Evolutionary conservation across 2,113 vertebrate species (phyloP).

Genomic region (Tetraodon nigroviridis): DNA sequence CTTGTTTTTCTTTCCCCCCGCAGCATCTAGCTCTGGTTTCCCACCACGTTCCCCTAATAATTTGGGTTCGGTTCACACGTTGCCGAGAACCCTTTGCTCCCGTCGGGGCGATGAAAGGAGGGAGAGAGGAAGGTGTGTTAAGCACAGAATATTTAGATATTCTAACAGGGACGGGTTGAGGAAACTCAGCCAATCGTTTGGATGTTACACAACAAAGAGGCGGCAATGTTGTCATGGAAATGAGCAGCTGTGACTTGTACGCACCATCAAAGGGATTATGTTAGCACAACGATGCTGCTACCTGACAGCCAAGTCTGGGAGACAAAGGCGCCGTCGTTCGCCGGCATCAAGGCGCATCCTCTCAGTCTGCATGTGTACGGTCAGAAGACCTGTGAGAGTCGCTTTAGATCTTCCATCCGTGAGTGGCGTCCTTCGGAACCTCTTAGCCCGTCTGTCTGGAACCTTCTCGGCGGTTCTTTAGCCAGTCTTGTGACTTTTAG

Average conservation of each 20-base stretch:
- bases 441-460: conserved; percentile 44
- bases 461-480: conserved; percentile 55
- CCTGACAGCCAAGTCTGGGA: conserved; percentile 30
- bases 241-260: conserved; percentile 23
- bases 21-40: conserved; percentile 40
- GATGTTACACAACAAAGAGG: conserved; percentile 31
- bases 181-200: conserved; percentile 28
- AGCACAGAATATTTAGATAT: too few relatives aligned
- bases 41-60: conserved; percentile 58
- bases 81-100: conserved; percentile 40
- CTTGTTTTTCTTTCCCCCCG: conserved; percentile 25
- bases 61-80: conserved; percentile 46
- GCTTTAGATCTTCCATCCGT: conserved; percentile 52
- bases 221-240: conserved; percentile 38
- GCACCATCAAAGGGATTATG: conserved; percentile 39
- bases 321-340: conserved; percentile 17
- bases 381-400: conserved; percentile 34
- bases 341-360: conserved; percentile 23
- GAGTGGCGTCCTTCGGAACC: conserved; percentile 41
- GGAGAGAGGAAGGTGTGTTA: not conserved
- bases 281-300: conserved; percentile 11
- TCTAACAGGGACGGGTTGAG: not conserved
- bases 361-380: conserved; percentile 58
- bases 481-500: conserved; percentile 66
- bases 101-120: conserved; percentile 23